phyloP scores from a whole-genome alignment of 1,140 invertebrate genomes.

The Cotesia vestalis region DNA sequence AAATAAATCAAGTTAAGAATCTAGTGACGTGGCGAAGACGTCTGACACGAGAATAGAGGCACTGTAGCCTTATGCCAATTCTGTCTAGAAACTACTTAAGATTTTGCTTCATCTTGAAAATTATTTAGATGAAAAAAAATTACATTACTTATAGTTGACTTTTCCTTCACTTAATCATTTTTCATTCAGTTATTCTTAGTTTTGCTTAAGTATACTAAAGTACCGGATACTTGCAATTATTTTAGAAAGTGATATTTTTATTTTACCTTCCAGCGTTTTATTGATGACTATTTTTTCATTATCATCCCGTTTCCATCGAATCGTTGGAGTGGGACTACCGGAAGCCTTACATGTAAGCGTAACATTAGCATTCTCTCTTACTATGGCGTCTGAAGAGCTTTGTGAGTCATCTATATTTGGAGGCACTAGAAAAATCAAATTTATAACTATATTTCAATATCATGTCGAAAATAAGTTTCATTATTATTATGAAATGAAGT shows the following conservation, averaged over 20 bases:
- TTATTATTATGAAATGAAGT: conserved; percentile 10
- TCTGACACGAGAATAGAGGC: no score
- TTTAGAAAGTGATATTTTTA: conserved; percentile 2
- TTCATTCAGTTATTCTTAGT: no score
- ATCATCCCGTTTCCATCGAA: conserved; percentile 92
- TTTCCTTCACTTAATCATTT: no score
- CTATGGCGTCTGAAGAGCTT: conserved; percentile 90
- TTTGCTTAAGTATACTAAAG: not conserved
- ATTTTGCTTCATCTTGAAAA: no score
- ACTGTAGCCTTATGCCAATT: no score
- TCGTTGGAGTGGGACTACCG: conserved; percentile 86
- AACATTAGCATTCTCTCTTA: conserved; percentile 89
- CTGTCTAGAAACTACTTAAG: no score
- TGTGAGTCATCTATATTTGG: conserved; percentile 90
- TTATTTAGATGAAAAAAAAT: no score
- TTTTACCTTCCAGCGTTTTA: conserved; percentile 79
- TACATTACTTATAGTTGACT: no score
- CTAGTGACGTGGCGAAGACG: no score
- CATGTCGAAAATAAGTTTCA: not conserved
- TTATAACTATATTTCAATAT: not conserved
- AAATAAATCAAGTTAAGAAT: no score
- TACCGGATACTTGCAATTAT: not conserved
- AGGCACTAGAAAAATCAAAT: conserved; percentile 74
- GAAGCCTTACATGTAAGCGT: conserved; percentile 87
- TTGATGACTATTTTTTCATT: conserved; percentile 83